These are phyloP conservation scores for Clarias laeviceps DNA, from an alignment of 2,797 vertebrate species.

Conservation along the genomic window DNA sequence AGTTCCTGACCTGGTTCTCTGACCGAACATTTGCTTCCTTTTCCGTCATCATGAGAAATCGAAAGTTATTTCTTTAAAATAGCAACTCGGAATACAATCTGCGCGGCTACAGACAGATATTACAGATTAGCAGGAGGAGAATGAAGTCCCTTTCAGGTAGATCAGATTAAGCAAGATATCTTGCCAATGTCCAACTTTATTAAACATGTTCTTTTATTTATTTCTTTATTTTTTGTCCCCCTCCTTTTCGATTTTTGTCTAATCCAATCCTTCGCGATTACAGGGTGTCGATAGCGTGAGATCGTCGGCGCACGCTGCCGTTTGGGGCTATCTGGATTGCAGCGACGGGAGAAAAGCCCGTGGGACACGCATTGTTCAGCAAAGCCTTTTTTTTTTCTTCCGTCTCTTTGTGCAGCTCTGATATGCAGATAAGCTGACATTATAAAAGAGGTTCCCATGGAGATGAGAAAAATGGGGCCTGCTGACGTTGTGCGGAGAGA, in stretches of 20 bases:
- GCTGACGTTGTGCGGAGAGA: conserved; percentile 69
- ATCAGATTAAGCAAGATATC: background rate
- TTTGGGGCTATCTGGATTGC: conserved; percentile 15
- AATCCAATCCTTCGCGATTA: conserved; percentile 14
- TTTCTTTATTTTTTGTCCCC: background rate
- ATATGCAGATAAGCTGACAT: conserved; percentile 83
- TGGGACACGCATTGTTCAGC: conserved; percentile 71
- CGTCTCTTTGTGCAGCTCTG: conserved; percentile 72
- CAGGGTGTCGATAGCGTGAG: conserved; percentile 24
- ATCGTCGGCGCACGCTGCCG: background rate
- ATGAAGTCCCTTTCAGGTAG: background rate
- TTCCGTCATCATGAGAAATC: too few species aligned
- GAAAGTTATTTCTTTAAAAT: background rate
- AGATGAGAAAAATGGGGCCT: conserved; percentile 70
- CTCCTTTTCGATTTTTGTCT: background rate
- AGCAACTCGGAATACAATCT: background rate
- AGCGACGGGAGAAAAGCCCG: conserved; percentile 63
- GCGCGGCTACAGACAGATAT: background rate
- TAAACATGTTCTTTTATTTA: background rate
- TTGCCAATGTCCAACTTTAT: conserved; percentile 6
- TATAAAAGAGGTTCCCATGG: conserved; percentile 80
- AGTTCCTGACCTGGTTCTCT: background rate
- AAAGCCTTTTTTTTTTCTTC: conserved; percentile 32
- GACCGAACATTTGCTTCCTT: background rate
- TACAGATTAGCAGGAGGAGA: background rate